Conservation (phyloP, 1,140 invertebrate species). For the Lerema accius region DNA sequence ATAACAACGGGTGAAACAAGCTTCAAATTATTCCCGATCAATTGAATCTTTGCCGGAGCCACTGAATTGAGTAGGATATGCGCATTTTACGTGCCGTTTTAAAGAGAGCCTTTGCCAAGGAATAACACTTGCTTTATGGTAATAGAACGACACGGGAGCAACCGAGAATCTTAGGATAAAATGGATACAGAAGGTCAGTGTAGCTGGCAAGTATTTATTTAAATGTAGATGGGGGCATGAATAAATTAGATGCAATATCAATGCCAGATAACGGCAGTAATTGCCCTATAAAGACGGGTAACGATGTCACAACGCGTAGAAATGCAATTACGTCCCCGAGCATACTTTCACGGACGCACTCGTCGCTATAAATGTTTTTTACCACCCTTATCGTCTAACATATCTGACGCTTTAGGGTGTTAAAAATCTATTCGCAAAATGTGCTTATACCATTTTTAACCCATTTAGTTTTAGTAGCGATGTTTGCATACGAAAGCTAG, state of each 20-base stretch:
- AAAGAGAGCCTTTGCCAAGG: constrained; percentile 44
- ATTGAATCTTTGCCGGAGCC: constrained; percentile 29
- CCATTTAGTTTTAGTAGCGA: not conserved
- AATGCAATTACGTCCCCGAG: constrained; percentile 70
- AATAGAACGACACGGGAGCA: constrained; percentile 50
- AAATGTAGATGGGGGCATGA: constrained; percentile 63
- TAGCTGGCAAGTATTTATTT: constrained; percentile 67
- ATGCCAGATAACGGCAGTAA: constrained; percentile 78
- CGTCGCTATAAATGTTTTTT: constrained; percentile 61
- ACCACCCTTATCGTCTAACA: constrained; percentile 56
- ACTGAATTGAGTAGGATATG: constrained; percentile 41
- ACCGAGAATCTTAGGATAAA: constrained; percentile 49
- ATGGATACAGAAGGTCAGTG: constrained; percentile 55
- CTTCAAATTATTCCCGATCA: constrained; percentile 25
- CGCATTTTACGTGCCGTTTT: constrained; percentile 43
- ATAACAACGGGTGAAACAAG: constrained; percentile 23
- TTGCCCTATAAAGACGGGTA: constrained; percentile 77
- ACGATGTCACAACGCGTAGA: constrained; percentile 75
- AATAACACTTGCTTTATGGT: constrained; percentile 63
- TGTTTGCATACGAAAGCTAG: not conserved
- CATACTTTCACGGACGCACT: constrained; percentile 67
- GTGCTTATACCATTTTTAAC: constrained; percentile 5
- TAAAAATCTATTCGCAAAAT: constrained; percentile 20
- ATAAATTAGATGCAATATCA: constrained; percentile 80
- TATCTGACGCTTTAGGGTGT: constrained; percentile 50